Percentiles rank a stretch among this genome's conserved stretches.
phyloP scores from a whole-genome alignment of 1,140 invertebrate species.

The Zaprionus vittiger region DNA sequence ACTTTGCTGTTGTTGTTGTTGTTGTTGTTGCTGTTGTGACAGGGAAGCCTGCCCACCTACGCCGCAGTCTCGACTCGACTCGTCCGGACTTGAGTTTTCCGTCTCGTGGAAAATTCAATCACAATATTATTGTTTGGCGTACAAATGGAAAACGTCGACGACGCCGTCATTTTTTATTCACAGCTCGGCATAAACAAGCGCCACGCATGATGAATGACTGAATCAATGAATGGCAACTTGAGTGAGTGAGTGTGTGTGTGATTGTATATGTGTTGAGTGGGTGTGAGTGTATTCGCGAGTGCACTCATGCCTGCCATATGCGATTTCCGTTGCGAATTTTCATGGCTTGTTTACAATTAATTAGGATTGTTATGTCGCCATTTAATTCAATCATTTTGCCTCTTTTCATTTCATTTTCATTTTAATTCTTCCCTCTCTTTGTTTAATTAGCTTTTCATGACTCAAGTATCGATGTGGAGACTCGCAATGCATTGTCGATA shows the following conservation, averaged over 20 bases:
- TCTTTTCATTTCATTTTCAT: slow-evolving; percentile 48
- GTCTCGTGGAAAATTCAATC: slow-evolving; percentile 64
- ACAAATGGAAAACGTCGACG: slow-evolving; percentile 72
- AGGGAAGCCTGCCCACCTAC: not conserved
- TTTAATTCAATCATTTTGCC: slow-evolving; percentile 67
- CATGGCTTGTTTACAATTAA: slow-evolving; percentile 81
- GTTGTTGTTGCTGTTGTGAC: slow-evolving; percentile 33
- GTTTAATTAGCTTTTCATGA: slow-evolving; percentile 19
- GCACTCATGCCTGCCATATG: slow-evolving; percentile 20
- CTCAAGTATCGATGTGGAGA: not conserved
- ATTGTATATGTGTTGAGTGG: not conserved
- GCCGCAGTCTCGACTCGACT: not conserved
- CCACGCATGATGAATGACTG: slow-evolving; percentile 19
- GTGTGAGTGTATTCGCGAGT: slow-evolving; percentile 1
- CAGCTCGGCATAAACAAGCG: slow-evolving; percentile 36
- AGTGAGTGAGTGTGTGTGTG: not conserved
- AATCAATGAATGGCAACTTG: not conserved
- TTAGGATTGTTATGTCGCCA: slow-evolving; percentile 74
- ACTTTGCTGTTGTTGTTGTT: slow-evolving; percentile 33
- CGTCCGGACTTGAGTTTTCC: not conserved
- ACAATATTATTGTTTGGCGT: slow-evolving; percentile 76
- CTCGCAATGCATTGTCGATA: not conserved
- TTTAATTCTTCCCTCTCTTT: slow-evolving; percentile 27
- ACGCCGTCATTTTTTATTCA: slow-evolving; percentile 63
- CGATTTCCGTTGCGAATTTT: slow-evolving; percentile 46